Evolutionary conservation across 1,140 invertebrate species (phyloP), one percentile per base, ranked within the genome.

Genomic region (Drosophila parvula): DNA sequence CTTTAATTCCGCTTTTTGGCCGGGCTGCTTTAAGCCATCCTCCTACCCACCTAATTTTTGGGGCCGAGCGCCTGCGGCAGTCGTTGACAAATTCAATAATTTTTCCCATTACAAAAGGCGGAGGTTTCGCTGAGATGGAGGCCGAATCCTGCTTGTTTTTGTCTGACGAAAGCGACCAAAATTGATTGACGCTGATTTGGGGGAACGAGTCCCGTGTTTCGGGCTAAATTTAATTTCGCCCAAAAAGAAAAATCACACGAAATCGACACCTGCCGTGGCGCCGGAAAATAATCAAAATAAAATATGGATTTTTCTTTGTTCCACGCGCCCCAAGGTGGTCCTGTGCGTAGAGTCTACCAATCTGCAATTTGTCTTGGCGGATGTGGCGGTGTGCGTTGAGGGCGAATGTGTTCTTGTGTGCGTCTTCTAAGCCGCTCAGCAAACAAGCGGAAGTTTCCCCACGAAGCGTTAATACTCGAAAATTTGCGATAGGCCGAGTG

Each of bases 71-170:
- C 75, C 84, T 78, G 82, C 64, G 82, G 74, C 83, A 78, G 78
- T 79, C 88, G 84, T 90, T 90, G 88, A 90, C 88, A 90, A 90
- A 90, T 90, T 90, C 88, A 90, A 90, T 90, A 90, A 90, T 90
- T 90, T 90, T 90, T 81, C 71, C 88, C 88, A 90, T 90, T 90
- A 90, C 80, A 81, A 81, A 51, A 50, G 61, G 73, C 74, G 75
- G 65, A 73, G 81, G 61, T 51, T 34, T 53, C 6, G 27, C 48
- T 50, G 47, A 0, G 28, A 11, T 16, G 28, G 9, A 16, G 47
- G 28, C n/a, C 27, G 27, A 48, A 14, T 22, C 77, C 71, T 80
- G 81, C 81, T 80, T 85, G 81, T 78, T 84, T 84, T 84, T 84
- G 77, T 78, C 78, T 78, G 81, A 76, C 81, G 78, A 80, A 63